phyloP scores from a whole-genome alignment of 2,888 invertebrate genomes.

The Spisula subtruncata region DNA sequence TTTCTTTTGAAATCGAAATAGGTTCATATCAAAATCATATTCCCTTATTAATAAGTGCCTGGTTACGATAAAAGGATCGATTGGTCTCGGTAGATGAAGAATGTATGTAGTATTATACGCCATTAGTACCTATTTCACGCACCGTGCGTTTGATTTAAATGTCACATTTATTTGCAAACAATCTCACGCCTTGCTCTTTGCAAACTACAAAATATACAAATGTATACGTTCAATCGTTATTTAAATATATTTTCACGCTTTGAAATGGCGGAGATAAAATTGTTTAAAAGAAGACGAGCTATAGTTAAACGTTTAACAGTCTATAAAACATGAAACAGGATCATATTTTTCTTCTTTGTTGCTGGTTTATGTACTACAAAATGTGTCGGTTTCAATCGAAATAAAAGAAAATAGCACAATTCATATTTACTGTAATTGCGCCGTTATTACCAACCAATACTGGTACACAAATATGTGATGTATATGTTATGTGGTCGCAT shows the following conservation, averaged over 20 bases:
- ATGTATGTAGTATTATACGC: constrained; percentile 44
- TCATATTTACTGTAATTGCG: background rate
- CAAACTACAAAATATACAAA: too few relatives aligned
- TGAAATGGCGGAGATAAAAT: background rate
- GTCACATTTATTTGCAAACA: constrained; percentile 41
- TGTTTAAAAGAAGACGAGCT: constrained; percentile 1
- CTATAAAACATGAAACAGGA: background rate
- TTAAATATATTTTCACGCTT: constrained; percentile 13
- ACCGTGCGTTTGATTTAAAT: constrained; percentile 50
- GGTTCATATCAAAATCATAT: constrained; percentile 57
- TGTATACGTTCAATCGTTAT: constrained; percentile 9
- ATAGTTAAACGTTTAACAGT: background rate
- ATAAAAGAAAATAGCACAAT: background rate
- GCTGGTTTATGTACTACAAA: background rate
- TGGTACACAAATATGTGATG: background rate
- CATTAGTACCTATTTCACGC: constrained; percentile 59
- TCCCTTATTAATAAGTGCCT: constrained; percentile 48
- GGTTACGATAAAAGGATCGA: constrained; percentile 50
- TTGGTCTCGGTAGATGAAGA: constrained; percentile 39
- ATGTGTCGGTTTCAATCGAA: background rate
- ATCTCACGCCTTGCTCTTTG: constrained; percentile 32
- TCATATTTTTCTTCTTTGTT: background rate
- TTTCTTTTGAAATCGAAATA: constrained; percentile 57
- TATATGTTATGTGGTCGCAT: background rate
- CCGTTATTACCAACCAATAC: background rate